Base-by-base conservation (phyloP, 2,113 vertebrate genomes). In the Ramphastos sulfuratus region DNA sequence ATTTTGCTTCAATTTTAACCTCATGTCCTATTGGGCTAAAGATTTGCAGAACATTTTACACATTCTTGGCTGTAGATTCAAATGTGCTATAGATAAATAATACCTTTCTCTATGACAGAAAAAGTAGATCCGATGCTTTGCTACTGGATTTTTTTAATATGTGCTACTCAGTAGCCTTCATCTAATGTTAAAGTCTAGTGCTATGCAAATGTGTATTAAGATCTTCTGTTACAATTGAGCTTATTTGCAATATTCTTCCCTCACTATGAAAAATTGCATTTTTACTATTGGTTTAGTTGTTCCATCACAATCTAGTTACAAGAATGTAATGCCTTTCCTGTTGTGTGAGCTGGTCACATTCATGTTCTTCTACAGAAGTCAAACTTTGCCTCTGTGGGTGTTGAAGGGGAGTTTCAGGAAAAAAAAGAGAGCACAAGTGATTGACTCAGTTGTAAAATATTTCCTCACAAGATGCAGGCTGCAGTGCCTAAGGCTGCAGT, bases 401-500 rank as follows among this genome's bases (percentile, higher is more conserved):
- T 15, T 58, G 50, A 87, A 60, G 30, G 27, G 12, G 24, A 58
- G 8, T 81, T 86, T 69, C 54, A 60, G 30, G 19, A 18, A 64
- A 66, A 42, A 1, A 19, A 46, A 80, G 15, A 17, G 56, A 73
- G 7, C 56, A 50, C 31, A 66, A 24, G 46, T 31, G 28, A 19
- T 23, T n/a, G 37, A 31, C 35, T 76, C 13, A 8, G 9, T 14
- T 61, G 55, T 61, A 18, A 79, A 82, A 35, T 30, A 5, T n/a
- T 75, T 19, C 30, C 18, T 61, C 6, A 21, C 9, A 5, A 7
- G 25, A 33, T 4, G 1, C 21, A 44, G 30, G 5, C 15, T 58
- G 11, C 0, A 0, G 17, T 86, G 55, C 15, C 25, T 67, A 7
- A 37, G n/a, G 18, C 15, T 78, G 54, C 14, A 12, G 14, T 69